Conservation (phyloP, 2,797 vertebrate genomes). For the Falco peregrinus region DNA sequence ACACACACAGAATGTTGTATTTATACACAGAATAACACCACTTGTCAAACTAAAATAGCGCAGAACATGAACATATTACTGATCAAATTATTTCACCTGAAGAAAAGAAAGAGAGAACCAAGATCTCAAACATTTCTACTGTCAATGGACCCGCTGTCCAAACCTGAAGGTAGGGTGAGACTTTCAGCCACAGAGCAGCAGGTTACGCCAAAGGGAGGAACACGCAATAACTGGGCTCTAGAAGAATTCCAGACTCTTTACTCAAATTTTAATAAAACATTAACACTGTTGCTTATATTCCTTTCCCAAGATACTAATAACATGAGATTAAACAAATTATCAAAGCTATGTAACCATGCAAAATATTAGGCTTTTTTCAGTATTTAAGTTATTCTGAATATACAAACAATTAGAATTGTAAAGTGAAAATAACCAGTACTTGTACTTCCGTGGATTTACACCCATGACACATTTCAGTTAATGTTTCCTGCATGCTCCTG, state of each 20-base stretch:
- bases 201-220: not conserved
- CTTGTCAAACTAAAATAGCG: not conserved
- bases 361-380: conserved; percentile 63
- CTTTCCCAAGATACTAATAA: not conserved
- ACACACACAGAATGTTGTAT: no score
- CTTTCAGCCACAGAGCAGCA: not conserved
- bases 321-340: not conserved
- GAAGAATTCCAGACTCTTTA: not conserved
- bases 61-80: not conserved
- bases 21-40: fast-evolving
- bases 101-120: not conserved
- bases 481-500: conserved; percentile 61
- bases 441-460: conserved; percentile 27
- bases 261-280: not conserved
- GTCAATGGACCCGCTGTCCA: not conserved
- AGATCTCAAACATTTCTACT: not conserved
- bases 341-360: conserved; percentile 40
- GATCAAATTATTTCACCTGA: not conserved
- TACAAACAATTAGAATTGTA: conserved; percentile 45
- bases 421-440: conserved; percentile 47
- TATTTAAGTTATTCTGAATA: conserved; percentile 57
- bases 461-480: conserved; percentile 31
- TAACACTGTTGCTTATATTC: not conserved
- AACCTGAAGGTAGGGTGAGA: not conserved
- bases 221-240: not conserved